A percentile compares a stretch with the other conserved stretches of the same genome.
Conservation (phyloP, 1,140 invertebrate species). For the Drosophila kanapiae region DNA sequence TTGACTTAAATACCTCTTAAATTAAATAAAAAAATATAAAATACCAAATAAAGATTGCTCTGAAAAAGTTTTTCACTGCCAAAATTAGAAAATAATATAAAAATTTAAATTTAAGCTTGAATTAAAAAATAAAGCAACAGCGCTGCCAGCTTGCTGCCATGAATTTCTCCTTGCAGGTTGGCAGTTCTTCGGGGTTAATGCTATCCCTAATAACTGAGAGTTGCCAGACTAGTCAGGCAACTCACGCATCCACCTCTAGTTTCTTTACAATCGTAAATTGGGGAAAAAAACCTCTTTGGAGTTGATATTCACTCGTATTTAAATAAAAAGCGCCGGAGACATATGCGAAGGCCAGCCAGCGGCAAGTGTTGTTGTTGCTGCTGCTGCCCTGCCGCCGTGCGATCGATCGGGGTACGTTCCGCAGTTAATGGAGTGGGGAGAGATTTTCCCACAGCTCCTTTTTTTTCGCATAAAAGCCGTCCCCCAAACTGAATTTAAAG, state of each 20-base stretch:
- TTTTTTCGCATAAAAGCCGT: constrained; percentile 74
- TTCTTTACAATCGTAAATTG: constrained; percentile 25
- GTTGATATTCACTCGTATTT: constrained; percentile 14
- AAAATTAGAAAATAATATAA: too few species aligned
- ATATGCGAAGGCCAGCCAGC: constrained; percentile 73
- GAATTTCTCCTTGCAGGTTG: background rate
- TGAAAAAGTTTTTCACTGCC: too few species aligned
- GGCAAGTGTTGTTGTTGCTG: constrained; percentile 75
- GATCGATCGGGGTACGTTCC: constrained; percentile 74
- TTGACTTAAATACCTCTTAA: too few species aligned
- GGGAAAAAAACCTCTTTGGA: constrained; percentile 24
- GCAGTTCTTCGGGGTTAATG: background rate
- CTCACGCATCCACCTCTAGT: constrained; percentile 12
- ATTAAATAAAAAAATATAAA: too few species aligned
- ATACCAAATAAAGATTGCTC: too few species aligned
- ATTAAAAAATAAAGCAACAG: too few species aligned
- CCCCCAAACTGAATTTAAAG: constrained; percentile 41
- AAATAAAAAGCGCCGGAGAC: constrained; percentile 33
- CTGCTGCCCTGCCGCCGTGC: constrained; percentile 71
- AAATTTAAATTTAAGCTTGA: too few species aligned
- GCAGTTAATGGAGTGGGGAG: constrained; percentile 39
- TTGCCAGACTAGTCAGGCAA: background rate
- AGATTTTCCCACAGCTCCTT: constrained; percentile 57
- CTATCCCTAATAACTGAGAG: too few species aligned
- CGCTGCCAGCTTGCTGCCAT: background rate